phyloP scores from a whole-genome alignment of 2,797 vertebrate species.

The Myotis myotis region DNA sequence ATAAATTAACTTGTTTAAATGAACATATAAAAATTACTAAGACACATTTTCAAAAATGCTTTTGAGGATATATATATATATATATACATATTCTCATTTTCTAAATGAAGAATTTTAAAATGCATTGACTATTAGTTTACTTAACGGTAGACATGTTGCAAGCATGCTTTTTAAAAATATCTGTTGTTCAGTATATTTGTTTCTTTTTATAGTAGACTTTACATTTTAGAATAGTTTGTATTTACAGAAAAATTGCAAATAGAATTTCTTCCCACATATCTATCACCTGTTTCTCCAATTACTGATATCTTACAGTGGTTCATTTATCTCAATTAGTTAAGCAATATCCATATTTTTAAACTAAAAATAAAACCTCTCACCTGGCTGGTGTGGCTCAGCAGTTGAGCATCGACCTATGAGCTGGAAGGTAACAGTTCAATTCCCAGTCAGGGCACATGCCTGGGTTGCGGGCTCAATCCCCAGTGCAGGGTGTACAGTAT shows the following conservation, averaged over 20 bases:
- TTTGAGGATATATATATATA: not conserved
- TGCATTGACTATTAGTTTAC: not conserved
- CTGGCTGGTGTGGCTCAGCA: too few relatives aligned
- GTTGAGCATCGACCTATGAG: too few relatives aligned
- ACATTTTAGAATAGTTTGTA: not conserved
- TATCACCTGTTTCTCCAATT: not conserved
- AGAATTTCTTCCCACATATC: not conserved
- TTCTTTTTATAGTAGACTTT: not conserved
- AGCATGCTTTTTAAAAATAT: not conserved
- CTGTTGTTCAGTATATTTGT: not conserved
- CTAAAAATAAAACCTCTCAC: not conserved
- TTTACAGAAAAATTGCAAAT: not conserved
- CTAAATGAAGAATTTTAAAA: not conserved
- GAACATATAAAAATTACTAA: not conserved
- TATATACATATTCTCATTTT: not conserved
- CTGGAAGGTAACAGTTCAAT: too few relatives aligned
- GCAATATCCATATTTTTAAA: not conserved
- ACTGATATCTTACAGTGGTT: not conserved
- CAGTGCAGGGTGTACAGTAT: too few relatives aligned
- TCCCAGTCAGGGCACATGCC: too few relatives aligned
- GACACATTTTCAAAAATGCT: not conserved
- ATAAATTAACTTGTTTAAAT: not conserved
- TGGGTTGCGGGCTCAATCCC: too few relatives aligned
- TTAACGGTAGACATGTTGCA: not conserved
- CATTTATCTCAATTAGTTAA: not conserved